Evolutionary conservation across 2,888 invertebrate genomes (phyloP), one percentile per base, ranked within the genome.

Genomic region (Hemicrepidius hirtus): DNA sequence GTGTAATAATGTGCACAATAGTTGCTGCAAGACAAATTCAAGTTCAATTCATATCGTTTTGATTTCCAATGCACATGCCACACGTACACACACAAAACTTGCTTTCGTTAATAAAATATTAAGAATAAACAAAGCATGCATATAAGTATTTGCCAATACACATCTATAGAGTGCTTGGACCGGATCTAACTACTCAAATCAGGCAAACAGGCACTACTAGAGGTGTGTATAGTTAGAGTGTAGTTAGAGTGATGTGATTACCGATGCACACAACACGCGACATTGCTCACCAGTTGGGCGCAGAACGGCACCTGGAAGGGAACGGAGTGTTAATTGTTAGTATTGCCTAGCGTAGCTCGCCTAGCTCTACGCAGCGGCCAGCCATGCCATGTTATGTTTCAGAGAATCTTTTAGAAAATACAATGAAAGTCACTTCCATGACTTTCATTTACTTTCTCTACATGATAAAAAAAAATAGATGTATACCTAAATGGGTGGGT

Each of bases 241-340:
- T 86, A 86, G 85, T 85, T 85, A 92, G 91, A 92, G 92, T 93
- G 92, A 92, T 90, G 92, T 93, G 93, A 93, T 90, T 95, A 95
- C 94, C 95, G 95, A 94, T 94, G 94, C 94, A 94, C 94, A 94
- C 94, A 94, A 94, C 94, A 94, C 94, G 94, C 94, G 93, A 92
- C 92, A 94, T 94, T 94, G 94, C 94, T 95, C 94, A 95, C 94
- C 94, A 94, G 92, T 92, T 94, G 94, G 92, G 94, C 94, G 92
- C 95, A 95, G 93, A 93, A 94, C 91, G 94, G 94, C 92, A 94
- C 94, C 95, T 95, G 94, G 89, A 87, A 87, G 87, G 87, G 87
- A 88, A 88, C 85, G 85, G 82, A 87, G 86, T 87, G 87, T 88
- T 88, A 88, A 85, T 86, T 86, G 87, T 86, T 87, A 87, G 86